Base-by-base conservation (phyloP, 2,797 vertebrate genomes). In the Sebastolobus altivelis region DNA sequence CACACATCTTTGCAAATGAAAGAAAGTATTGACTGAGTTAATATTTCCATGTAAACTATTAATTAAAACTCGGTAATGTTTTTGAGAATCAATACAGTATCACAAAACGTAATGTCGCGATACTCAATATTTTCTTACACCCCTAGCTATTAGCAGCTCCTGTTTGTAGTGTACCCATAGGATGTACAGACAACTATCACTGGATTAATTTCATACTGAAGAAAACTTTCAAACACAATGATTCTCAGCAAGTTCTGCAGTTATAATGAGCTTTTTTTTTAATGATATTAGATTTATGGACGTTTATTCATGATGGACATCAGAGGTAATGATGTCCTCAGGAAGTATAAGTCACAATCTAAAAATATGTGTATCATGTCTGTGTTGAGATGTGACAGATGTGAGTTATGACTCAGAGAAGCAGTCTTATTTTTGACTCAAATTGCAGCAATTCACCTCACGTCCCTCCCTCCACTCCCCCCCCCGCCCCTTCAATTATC, bases 291-390 rank as follows among this genome's bases (percentile, higher is more conserved):
- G 14, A 54, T 18, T 27, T 35, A 25, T 27, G 9, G 6, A 27
- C 14, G 6, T 63, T 60, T 63, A 29, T n/a, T 59, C 16, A 13
- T 8, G 12, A 37, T 5, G n/a, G 33, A 22, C 38, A 29, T 7
- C 18, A 18, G 37, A 49, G 20, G 12, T 59, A 59, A 67, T 33
- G 6, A 60, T 66, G 60, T 8, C 35, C 54, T 18, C 5, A 16
- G 63, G 37, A 75, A 43, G 46, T 55, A 35, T 13, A 55, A 74
- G 37, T 58, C 62, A 65, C 16, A 20, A 11, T 66, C 27, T 66
- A 58, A 58, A 67, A 67, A 56, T 65, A 65, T 22, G 40, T n/a
- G 63, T 6, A 55, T 54, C 35, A n/a, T 22, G 49, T 29, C 49
- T 11, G 22, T 25, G n/a, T 31, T 59, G 20, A 16, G 31, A 77